These are phyloP conservation scores for Drosophila leonis DNA, from an alignment of 2,888 invertebrate genomes.

Conservation along the genomic window DNA sequence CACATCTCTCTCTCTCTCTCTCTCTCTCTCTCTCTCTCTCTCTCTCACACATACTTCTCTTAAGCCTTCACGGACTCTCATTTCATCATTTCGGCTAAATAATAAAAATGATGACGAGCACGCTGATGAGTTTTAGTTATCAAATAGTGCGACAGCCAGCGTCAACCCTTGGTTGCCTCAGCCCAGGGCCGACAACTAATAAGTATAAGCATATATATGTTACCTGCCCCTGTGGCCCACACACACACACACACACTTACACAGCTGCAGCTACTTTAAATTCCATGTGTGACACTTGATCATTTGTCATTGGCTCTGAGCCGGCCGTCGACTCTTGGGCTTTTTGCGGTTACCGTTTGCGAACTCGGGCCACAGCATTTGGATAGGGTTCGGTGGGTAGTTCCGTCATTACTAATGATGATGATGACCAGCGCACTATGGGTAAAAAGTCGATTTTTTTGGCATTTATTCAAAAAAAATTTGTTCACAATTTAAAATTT, in stretches of 20 bases:
- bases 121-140: constrained; percentile 76
- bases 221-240: constrained; percentile 44
- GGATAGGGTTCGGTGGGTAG: constrained; percentile 41
- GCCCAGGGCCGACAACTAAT: constrained; percentile 51
- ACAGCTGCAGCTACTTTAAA: constrained; percentile 79
- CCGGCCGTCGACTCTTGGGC: constrained; percentile 57
- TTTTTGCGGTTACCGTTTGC: constrained; percentile 62
- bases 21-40: not conserved
- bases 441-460: no score
- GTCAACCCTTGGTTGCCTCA: constrained; percentile 47
- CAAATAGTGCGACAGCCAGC: constrained; percentile 66
- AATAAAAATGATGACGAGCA: constrained; percentile 76
- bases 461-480: no score
- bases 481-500: no score
- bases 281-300: constrained; percentile 82
- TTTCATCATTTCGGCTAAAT: constrained; percentile 73
- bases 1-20: constrained; percentile 10
- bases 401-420: constrained; percentile 74
- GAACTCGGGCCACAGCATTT: constrained; percentile 35
- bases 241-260: constrained; percentile 21
- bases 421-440: constrained; percentile 72
- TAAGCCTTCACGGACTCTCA: constrained; percentile 71
- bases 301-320: constrained; percentile 77
- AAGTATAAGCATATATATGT: constrained; percentile 59
- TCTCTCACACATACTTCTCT: constrained; percentile 15